Base-by-base conservation (phyloP, 2,797 vertebrate genomes). In the Avahi laniger region DNA sequence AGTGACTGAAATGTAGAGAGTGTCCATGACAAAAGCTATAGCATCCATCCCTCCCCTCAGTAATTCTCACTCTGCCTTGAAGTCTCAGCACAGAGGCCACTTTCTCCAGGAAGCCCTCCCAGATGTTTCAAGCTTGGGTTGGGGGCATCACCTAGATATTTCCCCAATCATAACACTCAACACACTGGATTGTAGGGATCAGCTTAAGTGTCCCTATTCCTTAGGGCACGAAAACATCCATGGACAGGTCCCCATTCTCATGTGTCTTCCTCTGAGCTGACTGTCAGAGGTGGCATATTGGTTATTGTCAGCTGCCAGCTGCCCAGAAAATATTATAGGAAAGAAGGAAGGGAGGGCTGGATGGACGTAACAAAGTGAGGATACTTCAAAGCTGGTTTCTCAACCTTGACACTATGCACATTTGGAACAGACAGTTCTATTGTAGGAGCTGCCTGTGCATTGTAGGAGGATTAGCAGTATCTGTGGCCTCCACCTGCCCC, bases 331-430 rank as follows among this genome's bases (percentile, higher is more conserved):
- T 7, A 17, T 38, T 50, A 17, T 4, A 81, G 57, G 33, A 72
- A 67, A 59, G 52, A 73, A 81, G 61, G 26, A n/a, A 73, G 22
- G 46, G 35, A 70, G 54, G 43, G n/a, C 22, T 35, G n/a, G 54
- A 4, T 52, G 79, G 73, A 22, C 9, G 33, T 20, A 13, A 1
- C 52, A 24, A 43, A 28, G 57, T 26, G 24, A 72, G 57, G 41
- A 48, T 24, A 5, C 35, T 10, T 48, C 7, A 59, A 18, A 67
- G 65, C 50, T 18, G 52, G 38, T 54, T 43, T 78, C 46, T 81
- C 35, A 38, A 5, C 30, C 8, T n/a, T 1, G 0, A 0, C 18
- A 18, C 6, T 7, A 0, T 0, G 35, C 50, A 57, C 13, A 1
- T 73, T 30, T 38, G 10, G 41, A 79, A 48, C 6, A 5, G n/a